Evolutionary conservation across 2,113 vertebrate genomes (phyloP).

Genomic region (Genyomyrus donnyi): DNA sequence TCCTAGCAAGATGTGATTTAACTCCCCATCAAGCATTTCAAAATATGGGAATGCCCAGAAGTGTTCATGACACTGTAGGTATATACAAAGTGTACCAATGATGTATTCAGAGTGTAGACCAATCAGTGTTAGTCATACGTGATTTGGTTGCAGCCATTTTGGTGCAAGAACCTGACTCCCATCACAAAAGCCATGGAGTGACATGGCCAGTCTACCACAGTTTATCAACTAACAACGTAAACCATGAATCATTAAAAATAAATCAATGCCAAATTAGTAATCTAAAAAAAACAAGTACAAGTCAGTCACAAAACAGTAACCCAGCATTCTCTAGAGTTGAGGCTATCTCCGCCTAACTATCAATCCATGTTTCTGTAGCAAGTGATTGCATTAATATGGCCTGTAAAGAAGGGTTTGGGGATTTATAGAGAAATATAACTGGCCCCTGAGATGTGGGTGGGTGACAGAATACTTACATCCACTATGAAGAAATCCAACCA

Average conservation of each 20-base stretch:
- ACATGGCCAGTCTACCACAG: neutral
- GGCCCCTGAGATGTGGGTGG: neutral
- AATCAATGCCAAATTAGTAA: neutral
- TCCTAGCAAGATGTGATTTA: neutral
- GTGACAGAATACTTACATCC: slow-evolving; percentile 74
- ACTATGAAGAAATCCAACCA: slow-evolving; percentile 99
- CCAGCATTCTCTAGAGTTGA: neutral
- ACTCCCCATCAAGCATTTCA: neutral
- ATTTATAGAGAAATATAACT: neutral
- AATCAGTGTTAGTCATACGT: neutral
- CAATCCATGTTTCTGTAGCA: neutral
- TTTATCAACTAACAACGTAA: neutral
- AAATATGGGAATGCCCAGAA: neutral
- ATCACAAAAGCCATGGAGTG: neutral
- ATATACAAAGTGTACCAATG: neutral
- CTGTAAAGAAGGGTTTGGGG: neutral
- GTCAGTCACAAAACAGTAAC: neutral
- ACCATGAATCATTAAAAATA: neutral
- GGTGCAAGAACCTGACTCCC: neutral
- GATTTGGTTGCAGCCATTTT: neutral
- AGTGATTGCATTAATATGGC: neutral
- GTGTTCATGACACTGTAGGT: neutral
- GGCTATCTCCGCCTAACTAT: neutral
- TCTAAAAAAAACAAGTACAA: neutral
- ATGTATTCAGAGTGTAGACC: neutral